Percentiles rank a stretch among this genome's conserved stretches.
Conservation (phyloP, 2,113 vertebrate species). For the Scortum barcoo region DNA sequence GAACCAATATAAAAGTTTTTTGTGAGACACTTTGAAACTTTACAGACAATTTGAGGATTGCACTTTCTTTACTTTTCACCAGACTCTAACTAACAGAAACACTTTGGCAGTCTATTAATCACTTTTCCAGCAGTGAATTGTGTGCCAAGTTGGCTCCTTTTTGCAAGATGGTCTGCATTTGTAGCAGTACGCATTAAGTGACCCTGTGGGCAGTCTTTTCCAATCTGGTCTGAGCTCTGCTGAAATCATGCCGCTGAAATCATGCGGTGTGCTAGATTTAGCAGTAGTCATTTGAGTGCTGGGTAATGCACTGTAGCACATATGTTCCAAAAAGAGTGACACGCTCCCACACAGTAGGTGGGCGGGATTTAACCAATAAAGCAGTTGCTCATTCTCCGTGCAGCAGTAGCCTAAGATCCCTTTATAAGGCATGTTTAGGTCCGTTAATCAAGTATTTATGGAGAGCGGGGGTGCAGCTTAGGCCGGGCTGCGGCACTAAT, state of each 20-base stretch:
- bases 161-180: constrained; percentile 38
- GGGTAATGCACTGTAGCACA: constrained; percentile 75
- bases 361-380: constrained; percentile 80
- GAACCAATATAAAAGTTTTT: constrained; percentile 39
- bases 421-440: constrained; percentile 80
- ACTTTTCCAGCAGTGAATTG: constrained; percentile 15
- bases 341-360: constrained; percentile 82
- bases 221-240: constrained; percentile 56
- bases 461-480: constrained; percentile 74
- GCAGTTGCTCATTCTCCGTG: constrained; percentile 74
- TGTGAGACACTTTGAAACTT: constrained; percentile 40
- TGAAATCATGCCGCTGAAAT: constrained; percentile 58
- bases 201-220: constrained; percentile 53
- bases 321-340: constrained; percentile 82
- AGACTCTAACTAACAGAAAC: constrained; percentile 25
- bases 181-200: constrained; percentile 48
- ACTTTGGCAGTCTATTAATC: constrained; percentile 47
- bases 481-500: constrained; percentile 69
- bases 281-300: constrained; percentile 63
- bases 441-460: constrained; percentile 84
- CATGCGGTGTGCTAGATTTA: constrained; percentile 72
- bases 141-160: constrained; percentile 41
- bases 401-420: constrained; percentile 69
- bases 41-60: neutral
- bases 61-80: constrained; percentile 18